phyloP scores from a whole-genome alignment of 2,797 vertebrate genomes.

The Iguana delicatissima region DNA sequence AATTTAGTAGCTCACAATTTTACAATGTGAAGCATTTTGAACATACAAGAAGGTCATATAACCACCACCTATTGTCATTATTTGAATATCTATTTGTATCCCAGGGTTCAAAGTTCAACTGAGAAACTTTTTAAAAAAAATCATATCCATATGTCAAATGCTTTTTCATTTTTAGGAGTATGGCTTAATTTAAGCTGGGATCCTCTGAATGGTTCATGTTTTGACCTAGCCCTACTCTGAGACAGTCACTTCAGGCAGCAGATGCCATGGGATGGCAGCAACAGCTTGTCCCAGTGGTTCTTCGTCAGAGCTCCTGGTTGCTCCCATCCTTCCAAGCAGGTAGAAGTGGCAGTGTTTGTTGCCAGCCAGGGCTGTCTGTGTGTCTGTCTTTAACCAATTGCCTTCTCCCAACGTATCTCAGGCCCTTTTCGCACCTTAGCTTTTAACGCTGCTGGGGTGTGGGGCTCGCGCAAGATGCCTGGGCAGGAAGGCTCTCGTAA shows the following conservation, averaged over 20 bases:
- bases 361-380: background rate
- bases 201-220: background rate
- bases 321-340: background rate
- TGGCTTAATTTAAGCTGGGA: background rate
- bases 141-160: background rate
- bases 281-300: background rate
- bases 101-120: background rate
- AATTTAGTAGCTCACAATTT: background rate
- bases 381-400: background rate
- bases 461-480: too few species aligned
- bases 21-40: too few species aligned
- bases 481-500: too few species aligned
- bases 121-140: background rate
- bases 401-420: background rate
- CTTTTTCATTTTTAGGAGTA: background rate
- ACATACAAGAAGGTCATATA: too few species aligned
- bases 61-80: background rate
- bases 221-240: background rate
- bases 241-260: background rate
- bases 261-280: background rate
- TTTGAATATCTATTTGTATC: background rate
- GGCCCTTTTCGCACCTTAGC: too few species aligned
- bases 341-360: background rate
- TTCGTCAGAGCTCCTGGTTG: background rate
- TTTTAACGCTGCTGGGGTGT: too few species aligned